These are phyloP conservation scores for Plebejus anna DNA, from an alignment of 2,888 invertebrate genomes.

Conservation along the genomic window DNA sequence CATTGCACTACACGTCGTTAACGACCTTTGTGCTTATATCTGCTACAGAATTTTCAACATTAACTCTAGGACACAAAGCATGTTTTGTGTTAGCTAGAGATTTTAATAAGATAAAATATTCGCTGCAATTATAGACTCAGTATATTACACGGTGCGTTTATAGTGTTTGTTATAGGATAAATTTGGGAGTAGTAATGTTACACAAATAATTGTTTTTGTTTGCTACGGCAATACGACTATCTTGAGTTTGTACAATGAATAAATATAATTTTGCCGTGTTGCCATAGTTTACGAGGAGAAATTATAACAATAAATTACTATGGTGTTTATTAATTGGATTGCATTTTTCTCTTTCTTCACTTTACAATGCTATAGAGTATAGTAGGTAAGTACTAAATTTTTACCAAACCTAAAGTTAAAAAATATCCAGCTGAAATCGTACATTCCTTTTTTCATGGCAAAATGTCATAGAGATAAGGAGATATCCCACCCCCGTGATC, in stretches of 20 bases:
- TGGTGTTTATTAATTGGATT: too few species aligned
- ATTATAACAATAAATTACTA: too few species aligned
- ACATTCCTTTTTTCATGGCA: too few species aligned
- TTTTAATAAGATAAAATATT: constrained; percentile 18
- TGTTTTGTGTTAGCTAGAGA: neutral
- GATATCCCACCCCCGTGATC: too few species aligned
- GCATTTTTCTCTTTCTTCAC: too few species aligned
- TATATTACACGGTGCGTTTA: constrained; percentile 4
- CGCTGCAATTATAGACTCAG: constrained; percentile 8
- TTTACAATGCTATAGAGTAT: too few species aligned
- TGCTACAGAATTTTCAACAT: neutral
- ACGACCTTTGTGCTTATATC: neutral
- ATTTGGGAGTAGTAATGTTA: neutral
- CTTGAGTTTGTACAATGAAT: neutral
- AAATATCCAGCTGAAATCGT: too few species aligned
- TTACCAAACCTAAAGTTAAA: too few species aligned
- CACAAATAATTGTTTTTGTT: neutral
- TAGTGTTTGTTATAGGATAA: neutral
- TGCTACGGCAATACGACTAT: neutral
- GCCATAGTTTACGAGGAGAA: neutral
- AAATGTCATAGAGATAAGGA: too few species aligned
- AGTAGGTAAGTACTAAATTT: too few species aligned
- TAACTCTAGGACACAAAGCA: neutral
- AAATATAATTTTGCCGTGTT: neutral
- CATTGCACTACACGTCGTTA: neutral